Percentiles rank a stretch among this genome's conserved stretches.
Conservation (phyloP, 2,113 vertebrate genomes). For the Trogon surrucura region DNA sequence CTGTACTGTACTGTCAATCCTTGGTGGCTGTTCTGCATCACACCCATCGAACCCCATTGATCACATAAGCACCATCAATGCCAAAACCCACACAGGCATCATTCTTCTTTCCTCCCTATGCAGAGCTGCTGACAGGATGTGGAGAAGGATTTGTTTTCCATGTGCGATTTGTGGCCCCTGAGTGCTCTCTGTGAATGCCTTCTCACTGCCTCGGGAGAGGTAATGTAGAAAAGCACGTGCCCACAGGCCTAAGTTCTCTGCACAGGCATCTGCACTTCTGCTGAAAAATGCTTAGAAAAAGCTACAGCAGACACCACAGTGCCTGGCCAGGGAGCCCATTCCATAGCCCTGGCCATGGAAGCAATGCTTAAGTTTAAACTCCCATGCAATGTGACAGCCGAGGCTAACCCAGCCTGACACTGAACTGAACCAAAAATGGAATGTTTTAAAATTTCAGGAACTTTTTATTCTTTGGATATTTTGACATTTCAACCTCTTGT, state of each 20-base stretch:
- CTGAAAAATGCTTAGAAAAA: neutral
- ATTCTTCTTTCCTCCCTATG: neutral
- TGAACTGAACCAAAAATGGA: neutral
- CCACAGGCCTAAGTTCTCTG: neutral
- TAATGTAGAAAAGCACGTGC: neutral
- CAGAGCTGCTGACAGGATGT: neutral
- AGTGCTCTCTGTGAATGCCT: neutral
- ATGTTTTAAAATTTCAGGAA: neutral
- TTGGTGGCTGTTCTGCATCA: neutral
- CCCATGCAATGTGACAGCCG: neutral
- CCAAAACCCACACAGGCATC: neutral
- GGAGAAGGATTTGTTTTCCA: neutral
- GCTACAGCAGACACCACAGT: neutral
- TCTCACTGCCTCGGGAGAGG: neutral
- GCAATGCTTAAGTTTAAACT: neutral
- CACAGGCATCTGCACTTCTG: neutral
- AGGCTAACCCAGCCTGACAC: neutral
- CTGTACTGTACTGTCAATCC: neutral
- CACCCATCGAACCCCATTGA: accelerated
- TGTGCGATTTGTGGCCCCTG: neutral
- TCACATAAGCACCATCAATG: too few species aligned
- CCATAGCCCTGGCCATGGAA: neutral
- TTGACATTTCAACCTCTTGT: neutral
- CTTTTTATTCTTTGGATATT: neutral
- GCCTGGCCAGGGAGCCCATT: neutral